Base-by-base conservation (phyloP, 2,797 vertebrate genomes). In the Pangasius larnaudii region DNA sequence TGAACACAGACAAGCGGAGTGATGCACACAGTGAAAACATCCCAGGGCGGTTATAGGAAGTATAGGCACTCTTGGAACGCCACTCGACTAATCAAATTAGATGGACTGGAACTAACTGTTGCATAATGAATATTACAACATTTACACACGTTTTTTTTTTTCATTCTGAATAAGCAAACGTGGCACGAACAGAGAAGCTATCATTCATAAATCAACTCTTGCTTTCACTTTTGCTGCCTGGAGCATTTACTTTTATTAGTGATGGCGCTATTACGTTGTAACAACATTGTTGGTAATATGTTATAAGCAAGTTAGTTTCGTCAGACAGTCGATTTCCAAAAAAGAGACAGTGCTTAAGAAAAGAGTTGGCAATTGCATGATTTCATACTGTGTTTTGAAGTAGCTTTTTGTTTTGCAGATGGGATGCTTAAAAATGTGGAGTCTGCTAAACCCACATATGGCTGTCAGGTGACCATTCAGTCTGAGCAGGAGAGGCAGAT, bases 401-500 rank as follows among this genome's bases (percentile, higher is more conserved):
- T 36, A 4, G 24, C 5, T 16, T 75, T 86, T 72, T 59, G 42
- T 93, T 46, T 93, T 92, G 1, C 94, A 98, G 97, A 98, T 86
- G 93, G 94, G 49, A 94, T 93, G 89, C 96, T 95, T 88, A 97
- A 94, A 92, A 89, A 94, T 69, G 94, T 95, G 18, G 98, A 99
- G 91, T 96, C 93, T 88, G 94, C 94, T 87, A 89, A 94, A 90
- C 98, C 98, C 22, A 95, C 93, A 91, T 99, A 96, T 51, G 97
- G 97, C 59, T 99, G 98, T 94, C 98, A 99, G 97, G 98, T 99
- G 91, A 99, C 96, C 93, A 97, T 99, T 94, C 98, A 98, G 11
- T 99, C 98, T 75, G 98, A 99, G 94, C 97, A 98, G 94, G 98
- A 99, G 94, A 98, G 95, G 83, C 96, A 97, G 92, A 95, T 99